These are phyloP conservation scores for Ommatoiulus sabulosus DNA, from an alignment of 2,888 invertebrate species.

Conservation along the genomic window DNA sequence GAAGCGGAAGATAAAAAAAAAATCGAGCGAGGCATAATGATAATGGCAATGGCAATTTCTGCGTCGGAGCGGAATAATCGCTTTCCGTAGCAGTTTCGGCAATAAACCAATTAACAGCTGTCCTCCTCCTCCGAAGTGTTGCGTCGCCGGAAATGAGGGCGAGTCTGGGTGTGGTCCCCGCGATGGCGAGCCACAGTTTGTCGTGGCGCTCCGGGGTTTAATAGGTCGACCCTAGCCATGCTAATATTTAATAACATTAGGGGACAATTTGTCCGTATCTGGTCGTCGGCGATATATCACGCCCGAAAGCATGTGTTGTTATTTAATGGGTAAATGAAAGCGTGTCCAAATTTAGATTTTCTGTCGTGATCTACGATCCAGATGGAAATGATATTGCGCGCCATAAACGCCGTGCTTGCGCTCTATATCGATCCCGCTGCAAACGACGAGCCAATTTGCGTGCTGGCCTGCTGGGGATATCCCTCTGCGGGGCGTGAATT, in stretches of 20 bases:
- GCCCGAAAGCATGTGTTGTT: constrained; percentile 34
- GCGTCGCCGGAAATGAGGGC: background rate
- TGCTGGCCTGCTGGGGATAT: background rate
- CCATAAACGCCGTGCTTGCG: background rate
- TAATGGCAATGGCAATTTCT: background rate
- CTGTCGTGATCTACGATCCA: constrained; percentile 18
- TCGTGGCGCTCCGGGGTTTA: background rate
- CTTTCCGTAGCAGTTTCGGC: background rate
- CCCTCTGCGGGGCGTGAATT: background rate
- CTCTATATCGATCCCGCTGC: background rate
- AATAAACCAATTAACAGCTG: background rate
- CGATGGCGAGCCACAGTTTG: constrained; percentile 27
- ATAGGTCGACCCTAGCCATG: constrained; percentile 28
- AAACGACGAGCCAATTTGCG: background rate
- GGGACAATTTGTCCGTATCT: constrained; percentile 28
- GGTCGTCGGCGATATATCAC: background rate
- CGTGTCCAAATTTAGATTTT: constrained; percentile 33
- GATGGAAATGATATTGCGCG: constrained; percentile 20
- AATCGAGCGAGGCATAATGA: no score
- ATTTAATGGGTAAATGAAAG: constrained; percentile 28
- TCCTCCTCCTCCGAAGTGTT: background rate
- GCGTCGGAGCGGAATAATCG: background rate
- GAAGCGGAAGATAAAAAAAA: no score
- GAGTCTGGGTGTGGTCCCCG: background rate
- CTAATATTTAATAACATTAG: constrained; percentile 34